phyloP scores from a whole-genome alignment of 2,888 invertebrate genomes.

The Ceraclea dissimilis region DNA sequence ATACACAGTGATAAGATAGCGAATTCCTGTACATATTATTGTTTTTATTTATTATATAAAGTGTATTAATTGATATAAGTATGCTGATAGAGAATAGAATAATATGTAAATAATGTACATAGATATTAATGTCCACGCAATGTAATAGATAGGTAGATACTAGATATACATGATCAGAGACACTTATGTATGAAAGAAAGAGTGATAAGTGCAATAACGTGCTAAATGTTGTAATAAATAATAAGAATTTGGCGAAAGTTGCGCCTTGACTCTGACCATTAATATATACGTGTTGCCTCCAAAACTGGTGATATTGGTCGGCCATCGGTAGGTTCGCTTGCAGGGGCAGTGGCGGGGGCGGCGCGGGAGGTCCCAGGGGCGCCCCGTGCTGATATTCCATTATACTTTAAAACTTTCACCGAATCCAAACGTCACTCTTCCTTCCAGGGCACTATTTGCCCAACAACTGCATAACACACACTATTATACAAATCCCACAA shows the following conservation, averaged over 20 bases:
- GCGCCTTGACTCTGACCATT: constrained; percentile 52
- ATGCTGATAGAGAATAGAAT: too few relatives aligned
- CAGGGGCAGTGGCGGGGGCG: constrained; percentile 57
- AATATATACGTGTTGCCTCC: constrained; percentile 71
- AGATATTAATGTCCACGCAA: too few relatives aligned
- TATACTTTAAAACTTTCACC: constrained; percentile 9
- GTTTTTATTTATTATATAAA: too few relatives aligned
- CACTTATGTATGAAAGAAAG: background rate
- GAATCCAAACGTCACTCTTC: constrained; percentile 4
- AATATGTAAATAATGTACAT: too few relatives aligned
- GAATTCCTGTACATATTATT: too few relatives aligned
- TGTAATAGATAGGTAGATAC: too few relatives aligned
- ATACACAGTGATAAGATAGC: too few relatives aligned
- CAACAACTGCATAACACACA: background rate
- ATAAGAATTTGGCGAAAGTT: constrained; percentile 13
- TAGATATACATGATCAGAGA: too few relatives aligned
- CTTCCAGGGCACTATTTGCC: background rate
- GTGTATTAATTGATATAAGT: too few relatives aligned
- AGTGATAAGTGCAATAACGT: background rate
- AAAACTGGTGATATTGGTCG: constrained; percentile 71
- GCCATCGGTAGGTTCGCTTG: constrained; percentile 54
- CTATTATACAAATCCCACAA: background rate
- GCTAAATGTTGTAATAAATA: background rate
- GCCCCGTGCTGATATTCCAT: constrained; percentile 47
- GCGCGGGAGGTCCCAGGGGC: constrained; percentile 53